Conservation (phyloP, 2,797 vertebrate species). For the Gadopsis bispinosus region DNA sequence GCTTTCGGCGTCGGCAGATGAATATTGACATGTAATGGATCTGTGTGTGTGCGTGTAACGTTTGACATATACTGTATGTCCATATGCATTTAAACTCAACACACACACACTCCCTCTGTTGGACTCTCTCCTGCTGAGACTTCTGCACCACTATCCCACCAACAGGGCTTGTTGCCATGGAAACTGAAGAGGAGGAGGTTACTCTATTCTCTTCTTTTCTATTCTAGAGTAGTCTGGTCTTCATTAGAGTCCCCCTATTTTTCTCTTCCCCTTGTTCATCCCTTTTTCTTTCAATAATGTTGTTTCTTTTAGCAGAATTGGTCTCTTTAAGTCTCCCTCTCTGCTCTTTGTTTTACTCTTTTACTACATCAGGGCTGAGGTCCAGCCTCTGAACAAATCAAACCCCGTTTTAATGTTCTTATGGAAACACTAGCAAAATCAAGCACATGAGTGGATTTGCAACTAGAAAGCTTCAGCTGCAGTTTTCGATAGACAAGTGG, state of each 20-base stretch:
- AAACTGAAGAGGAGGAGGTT: constrained; percentile 70
- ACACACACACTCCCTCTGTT: constrained; percentile 51
- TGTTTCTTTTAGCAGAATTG: constrained; percentile 7
- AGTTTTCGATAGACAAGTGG: neutral
- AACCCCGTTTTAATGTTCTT: neutral
- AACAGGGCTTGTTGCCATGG: constrained; percentile 78
- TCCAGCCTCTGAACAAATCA: neutral
- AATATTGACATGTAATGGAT: constrained; percentile 11
- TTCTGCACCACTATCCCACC: constrained; percentile 72
- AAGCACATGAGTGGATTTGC: constrained; percentile 22
- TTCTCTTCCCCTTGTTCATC: constrained; percentile 15
- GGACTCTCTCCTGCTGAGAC: constrained; percentile 72
- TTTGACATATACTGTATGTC: neutral
- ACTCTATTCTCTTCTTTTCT: constrained; percentile 61
- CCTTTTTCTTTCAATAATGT: constrained; percentile 18
- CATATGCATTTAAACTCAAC: constrained; percentile 37
- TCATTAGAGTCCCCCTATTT: constrained; percentile 28
- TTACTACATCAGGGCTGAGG: neutral
- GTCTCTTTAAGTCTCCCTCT: constrained; percentile 3
- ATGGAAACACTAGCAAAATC: neutral
- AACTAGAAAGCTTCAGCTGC: neutral
- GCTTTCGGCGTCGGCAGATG: constrained; percentile 13
- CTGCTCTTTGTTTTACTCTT: neutral
- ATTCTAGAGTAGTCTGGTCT: constrained; percentile 53
- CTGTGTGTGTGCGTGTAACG: constrained; percentile 1